Evolutionary conservation across 2,888 invertebrate species (phyloP).

Genomic region (Drosophila melanosoma): DNA sequence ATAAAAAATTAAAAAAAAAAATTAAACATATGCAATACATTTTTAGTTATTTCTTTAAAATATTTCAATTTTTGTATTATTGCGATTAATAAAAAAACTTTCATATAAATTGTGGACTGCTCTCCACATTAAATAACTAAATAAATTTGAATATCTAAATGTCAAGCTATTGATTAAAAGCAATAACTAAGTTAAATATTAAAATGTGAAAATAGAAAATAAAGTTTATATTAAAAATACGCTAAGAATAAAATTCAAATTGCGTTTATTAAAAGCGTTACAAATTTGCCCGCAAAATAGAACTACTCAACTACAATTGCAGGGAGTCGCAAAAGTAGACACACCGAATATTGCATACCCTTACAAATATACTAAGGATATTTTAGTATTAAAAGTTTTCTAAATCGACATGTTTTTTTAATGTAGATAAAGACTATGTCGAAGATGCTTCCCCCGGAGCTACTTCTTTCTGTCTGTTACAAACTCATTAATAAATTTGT

Average conservation of each 20-base stretch:
- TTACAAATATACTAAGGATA: background rate
- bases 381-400: background rate
- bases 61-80: too few species aligned
- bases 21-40: too few species aligned
- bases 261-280: background rate
- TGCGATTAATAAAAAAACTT: background rate
- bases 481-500: background rate
- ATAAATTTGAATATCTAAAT: background rate
- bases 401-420: background rate
- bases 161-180: background rate
- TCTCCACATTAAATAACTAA: background rate
- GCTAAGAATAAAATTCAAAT: too few species aligned
- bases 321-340: background rate
- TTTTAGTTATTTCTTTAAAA: background rate
- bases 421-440: background rate
- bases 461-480: background rate
- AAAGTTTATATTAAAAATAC: background rate
- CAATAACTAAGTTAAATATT: background rate
- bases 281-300: background rate
- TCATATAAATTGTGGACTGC: background rate
- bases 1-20: too few species aligned
- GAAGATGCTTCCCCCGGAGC: accelerated
- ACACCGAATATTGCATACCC: background rate
- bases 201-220: background rate
- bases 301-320: conserved; percentile 7